Evolutionary conservation across 2,888 invertebrate genomes (phyloP), one percentile per base, ranked within the genome.

Genomic region (Aphrophora alni): DNA sequence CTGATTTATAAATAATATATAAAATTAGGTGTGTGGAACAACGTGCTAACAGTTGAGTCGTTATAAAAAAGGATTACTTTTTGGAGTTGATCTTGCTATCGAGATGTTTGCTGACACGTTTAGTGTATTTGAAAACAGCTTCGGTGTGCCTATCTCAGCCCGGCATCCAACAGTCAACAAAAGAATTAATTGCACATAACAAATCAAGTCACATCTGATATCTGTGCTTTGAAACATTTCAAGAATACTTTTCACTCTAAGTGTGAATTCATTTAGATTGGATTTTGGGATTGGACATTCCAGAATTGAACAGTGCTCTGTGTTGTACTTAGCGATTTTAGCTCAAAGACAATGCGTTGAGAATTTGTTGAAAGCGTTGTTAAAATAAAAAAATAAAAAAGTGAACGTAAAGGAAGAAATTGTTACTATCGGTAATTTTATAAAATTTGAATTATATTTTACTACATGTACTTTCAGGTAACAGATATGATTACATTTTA

Each of bases 121-220:
- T 44, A 12, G 44, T 44, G 44, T 44, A 14, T 44, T 44, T 44
- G 44, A 17, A 44, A 44, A 44, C 44, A 44, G 44, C 44, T 17
- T 17, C 44, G 44, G 14, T 8, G 17, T 17, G 44, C 14, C 44
- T 44, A 44, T 44, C 44, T 4, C 44, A 14, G 14, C 44, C 44
- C 44, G 44, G 44, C 44, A 44, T 44, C 44, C 44, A 17, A 17
- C 44, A 14, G 44, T 12, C 44, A 44, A 59, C 59, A 59, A 59
- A 59, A 21, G 59, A 59, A 59, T 59, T 59, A 59, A 59, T 59
- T 21, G 59, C 59, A 59, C 21, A 59, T 59, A 59, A 59, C 59
- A 59, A 59, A 59, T 59, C 59, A 59, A 59, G 59, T 59, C 59
- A 59, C 59, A 59, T 59, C 59, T 59, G 59, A 59, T 59, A 59